These are phyloP conservation scores for Prinia subflava DNA, from an alignment of 2,113 vertebrate genomes.

Conservation along the genomic window DNA sequence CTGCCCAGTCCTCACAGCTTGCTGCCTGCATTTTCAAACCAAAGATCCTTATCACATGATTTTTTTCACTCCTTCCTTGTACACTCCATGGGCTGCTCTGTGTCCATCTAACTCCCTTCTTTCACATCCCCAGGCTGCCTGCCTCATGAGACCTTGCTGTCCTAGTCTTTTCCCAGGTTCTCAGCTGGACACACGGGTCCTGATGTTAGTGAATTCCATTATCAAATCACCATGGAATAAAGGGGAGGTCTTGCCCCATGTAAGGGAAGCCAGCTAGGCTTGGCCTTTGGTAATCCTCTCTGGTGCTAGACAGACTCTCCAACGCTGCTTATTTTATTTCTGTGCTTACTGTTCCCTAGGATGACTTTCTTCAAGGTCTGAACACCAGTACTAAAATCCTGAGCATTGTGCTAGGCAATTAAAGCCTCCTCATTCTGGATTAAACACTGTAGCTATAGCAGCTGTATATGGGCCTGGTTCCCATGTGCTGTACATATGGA, in stretches of 20 bases:
- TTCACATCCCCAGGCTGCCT: not conserved
- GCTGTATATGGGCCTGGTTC: not conserved
- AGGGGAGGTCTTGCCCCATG: not conserved
- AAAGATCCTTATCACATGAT: not conserved
- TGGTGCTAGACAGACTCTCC: not conserved
- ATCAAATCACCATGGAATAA: not conserved
- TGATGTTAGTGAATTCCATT: not conserved
- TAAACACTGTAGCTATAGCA: not conserved
- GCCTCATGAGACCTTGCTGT: rapidly evolving
- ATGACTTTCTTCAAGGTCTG: not conserved
- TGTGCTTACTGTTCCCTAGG: not conserved
- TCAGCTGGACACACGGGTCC: not conserved
- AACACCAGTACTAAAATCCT: not conserved
- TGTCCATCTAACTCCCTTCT: not conserved
- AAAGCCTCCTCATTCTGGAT: not conserved
- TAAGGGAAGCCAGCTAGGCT: not conserved
- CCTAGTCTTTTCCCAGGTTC: not conserved
- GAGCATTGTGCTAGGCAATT: not conserved
- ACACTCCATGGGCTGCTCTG: rapidly evolving
- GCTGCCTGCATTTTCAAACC: not conserved
- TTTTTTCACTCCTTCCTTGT: not conserved
- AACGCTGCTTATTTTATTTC: not conserved
- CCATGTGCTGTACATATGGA: not conserved
- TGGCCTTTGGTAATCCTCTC: not conserved
- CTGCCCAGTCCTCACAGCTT: not conserved